phyloP scores from a whole-genome alignment of 2,888 invertebrate genomes.

The Heteromyza rotundicornis region DNA sequence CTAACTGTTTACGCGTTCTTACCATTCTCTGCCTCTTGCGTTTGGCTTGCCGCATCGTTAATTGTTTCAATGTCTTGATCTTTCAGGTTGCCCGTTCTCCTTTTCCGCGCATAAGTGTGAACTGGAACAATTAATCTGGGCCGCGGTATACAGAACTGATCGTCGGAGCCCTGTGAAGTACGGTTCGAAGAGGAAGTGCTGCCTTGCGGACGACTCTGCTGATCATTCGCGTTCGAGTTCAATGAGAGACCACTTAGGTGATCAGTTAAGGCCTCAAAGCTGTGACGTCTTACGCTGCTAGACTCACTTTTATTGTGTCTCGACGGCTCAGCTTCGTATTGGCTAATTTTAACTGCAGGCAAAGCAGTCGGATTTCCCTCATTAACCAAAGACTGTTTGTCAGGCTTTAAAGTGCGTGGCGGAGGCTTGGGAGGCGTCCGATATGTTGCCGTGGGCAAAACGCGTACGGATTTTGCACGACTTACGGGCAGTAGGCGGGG shows the following conservation, averaged over 20 bases:
- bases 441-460: constrained; percentile 18
- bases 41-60: constrained; percentile 4
- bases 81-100: constrained; percentile 76
- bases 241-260: constrained; percentile 32
- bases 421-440: constrained; percentile 33
- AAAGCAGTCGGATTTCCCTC: no score
- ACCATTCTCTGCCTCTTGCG: no score
- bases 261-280: constrained; percentile 34
- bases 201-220: constrained; percentile 38
- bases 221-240: neutral
- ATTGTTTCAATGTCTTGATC: constrained; percentile 49
- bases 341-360: no score
- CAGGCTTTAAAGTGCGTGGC: constrained; percentile 28
- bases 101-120: constrained; percentile 82
- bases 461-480: constrained; percentile 51
- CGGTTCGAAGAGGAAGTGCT: constrained; percentile 39
- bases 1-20: no score
- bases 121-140: constrained; percentile 87
- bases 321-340: neutral
- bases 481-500: constrained; percentile 43
- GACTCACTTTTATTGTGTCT: neutral
- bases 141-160: constrained; percentile 82
- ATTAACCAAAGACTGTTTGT: neutral
- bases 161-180: constrained; percentile 56
- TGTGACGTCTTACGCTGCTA: constrained; percentile 18